Percentiles rank a stretch among this genome's conserved stretches.
Evolutionary conservation across 2,797 vertebrate genomes (phyloP).

Genomic region (Mionectes olivaceus): DNA sequence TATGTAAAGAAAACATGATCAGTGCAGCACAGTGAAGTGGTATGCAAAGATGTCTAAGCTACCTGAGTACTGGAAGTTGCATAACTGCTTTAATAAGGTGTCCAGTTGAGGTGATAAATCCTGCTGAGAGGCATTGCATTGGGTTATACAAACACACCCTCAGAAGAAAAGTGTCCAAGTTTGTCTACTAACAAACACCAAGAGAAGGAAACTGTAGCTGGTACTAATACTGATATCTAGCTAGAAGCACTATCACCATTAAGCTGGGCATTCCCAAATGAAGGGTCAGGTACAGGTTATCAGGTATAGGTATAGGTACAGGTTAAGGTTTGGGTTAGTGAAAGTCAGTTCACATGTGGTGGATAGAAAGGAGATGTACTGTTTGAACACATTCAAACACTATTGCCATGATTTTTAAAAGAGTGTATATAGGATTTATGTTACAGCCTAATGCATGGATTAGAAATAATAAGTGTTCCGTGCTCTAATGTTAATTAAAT

Average conservation of each 20-base stretch:
- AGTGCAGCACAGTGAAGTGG: not conserved
- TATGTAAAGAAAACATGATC: not conserved
- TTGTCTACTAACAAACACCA: not conserved
- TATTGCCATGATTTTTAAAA: not conserved
- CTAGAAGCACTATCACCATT: not conserved
- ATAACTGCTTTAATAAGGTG: not conserved
- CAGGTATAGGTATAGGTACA: not conserved
- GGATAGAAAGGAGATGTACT: not conserved
- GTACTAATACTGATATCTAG: not conserved
- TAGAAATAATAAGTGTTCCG: not conserved
- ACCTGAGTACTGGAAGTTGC: not conserved
- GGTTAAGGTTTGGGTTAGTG: not conserved
- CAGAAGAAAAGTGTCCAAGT: not conserved
- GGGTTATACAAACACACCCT: not conserved
- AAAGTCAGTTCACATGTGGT: not conserved
- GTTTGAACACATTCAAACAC: not conserved
- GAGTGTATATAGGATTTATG: not conserved
- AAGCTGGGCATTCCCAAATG: not conserved
- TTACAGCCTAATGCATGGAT: not conserved
- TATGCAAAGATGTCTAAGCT: not conserved
- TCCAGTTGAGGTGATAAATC: not conserved
- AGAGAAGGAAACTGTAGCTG: not conserved
- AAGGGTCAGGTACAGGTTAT: not conserved
- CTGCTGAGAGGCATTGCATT: not conserved
- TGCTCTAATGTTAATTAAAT: not conserved